Evolutionary conservation across 2,888 invertebrate genomes (phyloP), one percentile per base, ranked within the genome.

Genomic region (Allolobophora icterica): DNA sequence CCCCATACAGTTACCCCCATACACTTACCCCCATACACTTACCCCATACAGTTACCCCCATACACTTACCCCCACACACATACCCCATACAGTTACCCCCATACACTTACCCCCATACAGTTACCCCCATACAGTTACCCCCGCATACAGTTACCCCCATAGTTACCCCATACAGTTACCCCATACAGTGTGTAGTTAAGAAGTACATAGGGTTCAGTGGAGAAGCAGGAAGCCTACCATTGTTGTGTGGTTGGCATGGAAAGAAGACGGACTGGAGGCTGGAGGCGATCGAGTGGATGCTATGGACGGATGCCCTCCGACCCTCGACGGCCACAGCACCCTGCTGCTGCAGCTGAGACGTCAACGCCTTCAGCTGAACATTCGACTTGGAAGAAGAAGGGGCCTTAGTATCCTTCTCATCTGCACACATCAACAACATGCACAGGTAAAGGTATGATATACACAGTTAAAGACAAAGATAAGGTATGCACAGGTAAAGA

Each of bases 271-370:
- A 87, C 87, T 87, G 87, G 24, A 87, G 34, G 38, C 35, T 87
- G 87, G 87, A 87, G 19, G 87, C 87, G n/a, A 87, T 87, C 35
- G 87, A 87, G 87, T 87, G 87, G 38, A 87, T 34, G 38, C 87
- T 87, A 24, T 87, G 87, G 35, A 87, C 87, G 19, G 87, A 87
- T 6, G 87, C 87, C 34, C 87, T 34, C 4, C 87, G 87, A 34
- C 15, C 1, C 19, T 87, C 87, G 19, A 24, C 38, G 5, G 87
- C 35, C 21, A 11, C 13, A 13, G 52, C 21, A 21, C 52, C 35
- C 33, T 13, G 19, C 8, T 6, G 5, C 34, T 34, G 87, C 4
- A 5, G 35, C 87, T 87, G 87, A 17, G 34, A 21, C 13, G 87
- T 3, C 11, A 87, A 34, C 21, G 87, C 11, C 38, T 38, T 87